phyloP scores from a whole-genome alignment of 2,888 invertebrate species.

The Masnerella sp. region DNA sequence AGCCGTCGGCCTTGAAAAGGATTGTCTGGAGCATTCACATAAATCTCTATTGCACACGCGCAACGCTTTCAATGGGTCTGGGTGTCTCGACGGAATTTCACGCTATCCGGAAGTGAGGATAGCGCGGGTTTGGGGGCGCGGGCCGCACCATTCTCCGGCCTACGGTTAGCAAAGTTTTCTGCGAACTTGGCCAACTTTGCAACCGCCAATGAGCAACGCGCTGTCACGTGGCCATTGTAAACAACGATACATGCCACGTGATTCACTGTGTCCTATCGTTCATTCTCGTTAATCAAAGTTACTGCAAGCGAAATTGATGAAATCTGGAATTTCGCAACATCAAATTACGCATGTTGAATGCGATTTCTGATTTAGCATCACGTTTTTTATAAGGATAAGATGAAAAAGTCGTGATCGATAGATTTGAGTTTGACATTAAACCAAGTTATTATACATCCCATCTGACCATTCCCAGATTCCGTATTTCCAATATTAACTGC shows the following conservation, averaged over 20 bases:
- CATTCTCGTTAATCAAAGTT: too few relatives aligned
- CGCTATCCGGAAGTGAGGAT: conserved; percentile 44
- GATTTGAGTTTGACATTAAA: conserved; percentile 31
- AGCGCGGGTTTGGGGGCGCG: conserved; percentile 19
- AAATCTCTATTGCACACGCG: conserved; percentile 48
- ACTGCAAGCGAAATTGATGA: too few relatives aligned
- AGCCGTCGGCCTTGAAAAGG: conserved; percentile 52
- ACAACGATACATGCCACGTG: conserved; percentile 56
- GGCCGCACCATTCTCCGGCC: conserved; percentile 63
- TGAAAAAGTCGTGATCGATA: conserved; percentile 19
- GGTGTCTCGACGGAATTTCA: conserved; percentile 52
- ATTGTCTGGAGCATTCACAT: conserved; percentile 49
- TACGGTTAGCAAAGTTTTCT: conserved; percentile 71
- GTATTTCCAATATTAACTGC: conserved; percentile 33
- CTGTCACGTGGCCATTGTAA: conserved; percentile 68
- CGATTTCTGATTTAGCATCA: too few relatives aligned
- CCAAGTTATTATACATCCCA: conserved; percentile 24
- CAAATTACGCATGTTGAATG: too few relatives aligned
- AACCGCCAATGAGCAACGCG: conserved; percentile 61
- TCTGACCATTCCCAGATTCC: conserved; percentile 26
- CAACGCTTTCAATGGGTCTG: conserved; percentile 47
- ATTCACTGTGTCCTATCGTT: too few relatives aligned
- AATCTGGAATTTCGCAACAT: too few relatives aligned
- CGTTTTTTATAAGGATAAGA: too few relatives aligned
- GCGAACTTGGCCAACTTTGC: conserved; percentile 62